phyloP scores from a whole-genome alignment of 2,888 invertebrate species.

The Sisyra terminalis region DNA sequence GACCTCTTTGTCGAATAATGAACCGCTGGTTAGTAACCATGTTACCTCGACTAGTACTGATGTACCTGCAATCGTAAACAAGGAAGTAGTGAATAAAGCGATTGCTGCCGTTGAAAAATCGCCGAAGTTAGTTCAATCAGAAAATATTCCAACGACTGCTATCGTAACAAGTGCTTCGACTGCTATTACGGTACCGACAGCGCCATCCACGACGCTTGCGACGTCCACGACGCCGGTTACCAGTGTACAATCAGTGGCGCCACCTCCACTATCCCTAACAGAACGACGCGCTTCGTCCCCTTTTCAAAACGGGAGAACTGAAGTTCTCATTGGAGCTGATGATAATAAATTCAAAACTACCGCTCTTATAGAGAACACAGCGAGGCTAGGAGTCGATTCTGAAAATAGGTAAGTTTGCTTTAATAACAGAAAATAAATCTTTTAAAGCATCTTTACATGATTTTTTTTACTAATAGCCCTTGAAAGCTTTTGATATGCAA shows the following conservation, averaged over 20 bases:
- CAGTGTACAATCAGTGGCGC: slow-evolving; percentile 18
- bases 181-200: slow-evolving; percentile 9
- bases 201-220: slow-evolving; percentile 13
- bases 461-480: too few species aligned
- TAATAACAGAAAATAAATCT: background rate
- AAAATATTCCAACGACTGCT: slow-evolving; percentile 17
- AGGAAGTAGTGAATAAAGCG: slow-evolving; percentile 26
- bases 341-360: slow-evolving; percentile 44
- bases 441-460: too few species aligned
- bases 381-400: slow-evolving; percentile 35
- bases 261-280: slow-evolving; percentile 10
- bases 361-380: slow-evolving; percentile 38
- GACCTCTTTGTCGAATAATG: slow-evolving; percentile 47
- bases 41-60: slow-evolving; percentile 27
- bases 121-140: slow-evolving; percentile 2
- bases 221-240: slow-evolving; percentile 18
- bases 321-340: slow-evolving; percentile 50
- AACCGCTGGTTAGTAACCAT: slow-evolving; percentile 33
- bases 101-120: slow-evolving; percentile 15
- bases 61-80: slow-evolving; percentile 22
- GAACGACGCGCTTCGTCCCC: slow-evolving; percentile 35
- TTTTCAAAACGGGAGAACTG: slow-evolving; percentile 55
- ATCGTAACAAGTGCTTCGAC: slow-evolving; percentile 18
- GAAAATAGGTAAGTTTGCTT: slow-evolving; percentile 35
- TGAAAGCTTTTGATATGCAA: too few species aligned